Percentiles rank a stretch among this genome's conserved stretches.
Evolutionary conservation across 1,140 invertebrate genomes (phyloP).

Genomic region (Musca vetustissima): DNA sequence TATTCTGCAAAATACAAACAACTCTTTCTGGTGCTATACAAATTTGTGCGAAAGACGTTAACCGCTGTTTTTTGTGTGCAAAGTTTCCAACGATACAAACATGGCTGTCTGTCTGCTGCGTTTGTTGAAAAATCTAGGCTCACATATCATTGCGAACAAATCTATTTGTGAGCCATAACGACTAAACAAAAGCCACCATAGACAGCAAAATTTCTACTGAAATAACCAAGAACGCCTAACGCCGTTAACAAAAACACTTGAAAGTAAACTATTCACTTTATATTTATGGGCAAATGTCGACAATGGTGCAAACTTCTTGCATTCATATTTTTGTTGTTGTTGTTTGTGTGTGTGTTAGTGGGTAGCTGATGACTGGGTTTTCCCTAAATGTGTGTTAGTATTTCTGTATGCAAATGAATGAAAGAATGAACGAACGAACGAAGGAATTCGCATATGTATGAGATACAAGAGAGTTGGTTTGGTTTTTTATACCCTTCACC

Average conservation of each 20-base stretch:
- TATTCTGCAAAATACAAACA: too few relatives aligned
- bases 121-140: constrained; percentile 15
- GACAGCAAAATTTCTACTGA: background rate
- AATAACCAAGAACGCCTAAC: too few relatives aligned
- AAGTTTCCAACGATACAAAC: too few relatives aligned
- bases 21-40: too few relatives aligned
- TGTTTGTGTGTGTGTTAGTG: background rate
- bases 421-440: too few relatives aligned
- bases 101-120: background rate
- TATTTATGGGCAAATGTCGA: constrained; percentile 10
- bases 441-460: background rate
- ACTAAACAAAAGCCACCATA: background rate
- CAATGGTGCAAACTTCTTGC: background rate
- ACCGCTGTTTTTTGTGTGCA: too few relatives aligned
- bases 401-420: background rate
- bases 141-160: background rate
- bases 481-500: too few relatives aligned
- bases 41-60: too few relatives aligned
- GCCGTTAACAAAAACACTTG: constrained; percentile 8
- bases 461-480: too few relatives aligned
- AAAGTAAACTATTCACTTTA: constrained; percentile 20
- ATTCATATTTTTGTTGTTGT: background rate
- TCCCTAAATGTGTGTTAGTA: background rate
- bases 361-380: background rate
- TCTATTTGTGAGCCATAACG: too few relatives aligned